Evolutionary conservation across 2,797 vertebrate genomes (phyloP), one percentile per base, ranked within the genome.

Genomic region (Sebastolobus alascanus): DNA sequence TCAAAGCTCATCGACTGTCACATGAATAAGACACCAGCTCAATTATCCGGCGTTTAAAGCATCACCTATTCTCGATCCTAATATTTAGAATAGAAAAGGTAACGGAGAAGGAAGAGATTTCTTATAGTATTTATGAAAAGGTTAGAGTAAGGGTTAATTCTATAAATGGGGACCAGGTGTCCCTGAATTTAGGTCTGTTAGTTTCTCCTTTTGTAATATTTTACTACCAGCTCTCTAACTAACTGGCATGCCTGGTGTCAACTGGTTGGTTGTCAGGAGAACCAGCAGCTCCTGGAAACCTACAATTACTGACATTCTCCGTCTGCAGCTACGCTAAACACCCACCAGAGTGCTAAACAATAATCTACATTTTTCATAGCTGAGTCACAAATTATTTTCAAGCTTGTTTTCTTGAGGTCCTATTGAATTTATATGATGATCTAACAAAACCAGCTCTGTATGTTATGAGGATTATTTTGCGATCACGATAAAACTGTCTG

Each of bases 221-320:
- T 12, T 4, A 58, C 20, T 22, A 11, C 4, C 20, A n/a, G 43
- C 56, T 18, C 2, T 37, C 20, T 33, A 33, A 55, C 9, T 0
- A 29, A 3, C 25, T 14, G 46, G 14, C 50, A 13, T 74, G 5
- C 38, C 29, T 29, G 50, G 1, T 37, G 66, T 9, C 6, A 3
- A 6, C 46, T 20, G 55, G 25, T 1, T 22, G n/a, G 68, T 73
- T 73, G 68, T 76, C 68, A 6, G 61, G 68, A 35, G 40, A 82
- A 76, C 22, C 13, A 7, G 25, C 13, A 7, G 31, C 13, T 43
- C 33, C 58, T 5, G 5, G 25, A 14, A 37, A 18, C 7, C 50
- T 3, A 6, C 6, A 5, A 8, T 40, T 6, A 40, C 14, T 27
- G 65, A 9, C 12, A 18, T 8, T 25, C 22, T 25, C 13, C 8